Conservation (phyloP, 2,113 vertebrate species). For the Brachyhypopomus occidentalis region DNA sequence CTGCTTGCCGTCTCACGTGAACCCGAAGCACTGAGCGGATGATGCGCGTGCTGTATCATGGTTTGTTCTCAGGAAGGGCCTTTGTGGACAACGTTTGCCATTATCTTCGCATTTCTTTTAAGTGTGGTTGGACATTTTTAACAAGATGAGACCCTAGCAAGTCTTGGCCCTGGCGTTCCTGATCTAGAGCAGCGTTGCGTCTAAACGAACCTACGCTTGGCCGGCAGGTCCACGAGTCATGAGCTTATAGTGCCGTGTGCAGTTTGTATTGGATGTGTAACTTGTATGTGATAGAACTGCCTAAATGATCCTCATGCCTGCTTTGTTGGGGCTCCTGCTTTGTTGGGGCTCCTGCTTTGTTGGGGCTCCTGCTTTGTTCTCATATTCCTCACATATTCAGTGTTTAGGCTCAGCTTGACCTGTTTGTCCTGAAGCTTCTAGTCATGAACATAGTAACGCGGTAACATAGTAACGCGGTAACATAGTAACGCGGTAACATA, state of each 20-base stretch:
- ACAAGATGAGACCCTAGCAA: slow-evolving; percentile 37
- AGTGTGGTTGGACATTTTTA: slow-evolving; percentile 38
- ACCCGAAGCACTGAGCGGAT: slow-evolving; percentile 22
- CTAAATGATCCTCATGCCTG: neutral
- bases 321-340: too few species aligned
- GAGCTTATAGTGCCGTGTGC: neutral
- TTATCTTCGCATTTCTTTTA: slow-evolving; percentile 19
- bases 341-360: slow-evolving; percentile 44
- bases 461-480: too few species aligned
- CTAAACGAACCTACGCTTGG: slow-evolving; percentile 50
- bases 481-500: too few species aligned
- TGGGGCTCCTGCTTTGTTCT: slow-evolving; percentile 46
- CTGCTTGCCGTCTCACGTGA: neutral
- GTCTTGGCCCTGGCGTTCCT: slow-evolving; percentile 43
- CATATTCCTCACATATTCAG: slow-evolving; percentile 32
- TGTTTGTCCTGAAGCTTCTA: neutral
- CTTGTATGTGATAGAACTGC: slow-evolving; percentile 2
- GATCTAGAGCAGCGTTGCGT: slow-evolving; percentile 51
- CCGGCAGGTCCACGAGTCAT: neutral
- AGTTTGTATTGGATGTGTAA: neutral
- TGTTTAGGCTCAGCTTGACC: neutral
- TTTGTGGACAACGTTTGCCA: neutral
- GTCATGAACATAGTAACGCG: neutral
- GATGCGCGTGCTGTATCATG: neutral
- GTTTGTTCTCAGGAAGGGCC: neutral